Percentiles rank a stretch among this genome's conserved stretches.
These are phyloP conservation scores for Erebia aethiops DNA, from an alignment of 2,888 invertebrate species.

Conservation along the genomic window DNA sequence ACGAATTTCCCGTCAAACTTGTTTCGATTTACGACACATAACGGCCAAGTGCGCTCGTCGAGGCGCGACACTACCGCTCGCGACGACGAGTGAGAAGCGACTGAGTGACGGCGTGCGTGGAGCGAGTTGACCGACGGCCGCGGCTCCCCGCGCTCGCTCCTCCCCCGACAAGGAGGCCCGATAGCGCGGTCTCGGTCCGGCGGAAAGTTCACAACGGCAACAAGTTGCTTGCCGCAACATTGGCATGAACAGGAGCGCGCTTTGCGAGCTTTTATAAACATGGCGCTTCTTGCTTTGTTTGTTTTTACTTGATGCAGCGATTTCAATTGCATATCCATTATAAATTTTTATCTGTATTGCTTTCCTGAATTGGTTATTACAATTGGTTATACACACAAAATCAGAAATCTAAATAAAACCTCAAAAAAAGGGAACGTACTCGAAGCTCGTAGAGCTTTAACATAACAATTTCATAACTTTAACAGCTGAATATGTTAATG, in stretches of 20 bases:
- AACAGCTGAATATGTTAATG: background rate
- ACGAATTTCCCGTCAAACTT: constrained; percentile 82
- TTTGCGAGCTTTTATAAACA: constrained; percentile 82
- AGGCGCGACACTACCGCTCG: constrained; percentile 57
- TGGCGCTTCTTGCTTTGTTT: constrained; percentile 79
- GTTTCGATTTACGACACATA: constrained; percentile 80
- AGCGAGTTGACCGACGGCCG: constrained; percentile 74
- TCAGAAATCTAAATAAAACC: too few species aligned
- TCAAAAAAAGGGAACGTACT: too few species aligned
- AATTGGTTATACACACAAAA: background rate
- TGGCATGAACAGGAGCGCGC: constrained; percentile 82
- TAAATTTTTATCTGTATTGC: constrained; percentile 30
- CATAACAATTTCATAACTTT: background rate
- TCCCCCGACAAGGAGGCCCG: constrained; percentile 72
- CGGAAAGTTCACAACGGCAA: constrained; percentile 80
- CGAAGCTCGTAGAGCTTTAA: too few species aligned
- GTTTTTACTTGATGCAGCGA: constrained; percentile 78
- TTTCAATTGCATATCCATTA: constrained; percentile 63
- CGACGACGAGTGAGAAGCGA: constrained; percentile 61
- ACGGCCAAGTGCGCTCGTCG: constrained; percentile 63
- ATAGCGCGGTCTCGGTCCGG: constrained; percentile 62
- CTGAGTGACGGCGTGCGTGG: constrained; percentile 69
- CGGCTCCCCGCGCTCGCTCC: constrained; percentile 77
- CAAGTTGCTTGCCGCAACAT: constrained; percentile 81
- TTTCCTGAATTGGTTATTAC: constrained; percentile 25